Evolutionary conservation across 2,888 invertebrate genomes (phyloP), one percentile per base, ranked within the genome.

Genomic region (Cryptophagus acutangulus): DNA sequence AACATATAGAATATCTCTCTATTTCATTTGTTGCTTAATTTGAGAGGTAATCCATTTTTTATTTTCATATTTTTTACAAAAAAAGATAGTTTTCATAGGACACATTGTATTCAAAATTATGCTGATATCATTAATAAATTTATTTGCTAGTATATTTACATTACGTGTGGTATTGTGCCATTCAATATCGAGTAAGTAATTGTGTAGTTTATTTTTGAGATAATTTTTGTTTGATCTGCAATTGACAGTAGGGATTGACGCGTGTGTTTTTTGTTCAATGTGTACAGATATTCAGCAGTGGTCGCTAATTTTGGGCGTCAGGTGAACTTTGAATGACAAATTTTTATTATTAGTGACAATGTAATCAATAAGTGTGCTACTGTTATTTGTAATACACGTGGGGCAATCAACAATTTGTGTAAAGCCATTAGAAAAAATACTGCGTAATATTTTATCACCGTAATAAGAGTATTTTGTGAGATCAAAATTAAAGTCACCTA

Each of bases 391-490:
- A 17, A 31, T 38, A 30, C 38, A 17, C 12, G 38, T 33, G 16
- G 38, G 38, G 3, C 10, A 30, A 10, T 38, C 10, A 9, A 30
- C 30, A n/a, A 31, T 38, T 38, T 31, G 38, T 3, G 8, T 15
- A 13, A 38, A 31, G 16, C 38, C 30, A 20, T 20, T 20, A 20
- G 24, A 8, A n/a, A 8, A 20, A 8, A n/a, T 31, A 17, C 10
- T 17, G 17, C 30, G 16, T 2, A 31, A 13, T 15, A 14, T 31
- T 30, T 29, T 31, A 38, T 38, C 10, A 16, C 38, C 16, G 13
- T 33, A 17, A 20, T 8, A 20, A 20, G 24, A 20, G 24, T 20
- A n/a, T 20, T 20, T 20, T n/a, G n/a, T 6, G 6, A 20, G 24
- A n/a, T 20, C 24, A 20, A 20, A 20, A n/a, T n/a, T n/a, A n/a